Evolutionary conservation across 1,140 invertebrate genomes (phyloP), one percentile per base, ranked within the genome.

Genomic region (Helicorthomorpha holstii): DNA sequence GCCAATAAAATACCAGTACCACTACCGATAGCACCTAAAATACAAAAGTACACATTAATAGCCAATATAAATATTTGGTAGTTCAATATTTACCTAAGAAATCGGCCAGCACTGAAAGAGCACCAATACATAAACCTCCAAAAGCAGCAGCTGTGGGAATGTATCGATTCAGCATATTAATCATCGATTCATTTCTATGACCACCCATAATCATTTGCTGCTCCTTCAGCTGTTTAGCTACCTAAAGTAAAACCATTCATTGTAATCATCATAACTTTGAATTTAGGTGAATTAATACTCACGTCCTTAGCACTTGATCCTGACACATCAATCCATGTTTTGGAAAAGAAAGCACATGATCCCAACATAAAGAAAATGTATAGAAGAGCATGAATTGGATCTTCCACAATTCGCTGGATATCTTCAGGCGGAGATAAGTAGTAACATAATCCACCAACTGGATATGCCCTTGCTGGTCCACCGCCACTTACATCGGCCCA

Each of bases 201-300:
- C 96, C 96, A 57, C 93, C 75, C 94, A 99, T 99, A 49, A 98
- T 92, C 96, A 99, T 99, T 68, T 99, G 94, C 67, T 98, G 95
- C 64, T 99, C 96, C 64, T 97, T 96, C 54, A 99, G 71, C 69
- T 99, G 96, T 70, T 99, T 99, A 48, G 96, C 96, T 60, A 97
- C 87, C 86, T 92, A 59, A 19, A 53, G 25, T 14, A 38, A 63
- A 65, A 47, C 50, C 47, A 48, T 48, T n/a, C 34, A 34, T 48
- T 50, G 42, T 34, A 34, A 16, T 34, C 16, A 7, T 7, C 16
- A 34, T 16, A 34, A 34, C 29, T 34, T 7, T 34, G 7, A 34
- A 34, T 34, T 34, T 34, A 7, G 16, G 21, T n/a, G 41, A 24
- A 49, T 24, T 27, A n/a, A 25, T 23, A 75, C 84, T 83, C 72